phyloP scores from a whole-genome alignment of 1,140 invertebrate species.

The Microplitis mediator region DNA sequence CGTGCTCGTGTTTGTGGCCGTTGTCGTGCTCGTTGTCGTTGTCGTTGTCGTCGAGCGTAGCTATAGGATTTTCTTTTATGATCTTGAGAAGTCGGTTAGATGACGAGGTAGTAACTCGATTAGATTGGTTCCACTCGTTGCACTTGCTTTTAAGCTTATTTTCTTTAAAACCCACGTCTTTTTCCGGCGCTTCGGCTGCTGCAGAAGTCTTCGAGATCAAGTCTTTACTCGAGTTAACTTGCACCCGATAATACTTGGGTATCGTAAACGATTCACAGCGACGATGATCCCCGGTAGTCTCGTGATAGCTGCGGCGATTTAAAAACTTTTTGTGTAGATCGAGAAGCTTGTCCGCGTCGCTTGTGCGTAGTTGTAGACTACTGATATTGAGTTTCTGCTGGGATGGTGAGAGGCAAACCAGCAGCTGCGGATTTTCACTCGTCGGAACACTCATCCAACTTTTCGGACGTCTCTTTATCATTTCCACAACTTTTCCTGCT shows the following conservation, averaged over 20 bases:
- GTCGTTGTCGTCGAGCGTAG: background rate
- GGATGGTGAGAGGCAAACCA: slow-evolving; percentile 74
- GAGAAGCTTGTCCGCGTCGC: slow-evolving; percentile 64
- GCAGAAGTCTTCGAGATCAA: background rate
- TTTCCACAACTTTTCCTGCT: slow-evolving; percentile 4
- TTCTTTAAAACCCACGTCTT: slow-evolving; percentile 14
- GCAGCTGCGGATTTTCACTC: slow-evolving; percentile 63
- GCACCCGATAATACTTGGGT: slow-evolving; percentile 45
- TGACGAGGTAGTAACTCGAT: background rate
- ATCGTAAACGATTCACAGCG: slow-evolving; percentile 37
- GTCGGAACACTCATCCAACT: slow-evolving; percentile 68
- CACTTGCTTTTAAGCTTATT: background rate
- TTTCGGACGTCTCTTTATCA: slow-evolving; percentile 54
- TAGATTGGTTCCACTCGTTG: slow-evolving; percentile 27
- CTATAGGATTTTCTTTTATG: slow-evolving; percentile 58
- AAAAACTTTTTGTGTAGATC: slow-evolving; percentile 73
- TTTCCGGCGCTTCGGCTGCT: background rate
- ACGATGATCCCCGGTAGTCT: slow-evolving; percentile 39
- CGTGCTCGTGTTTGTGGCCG: background rate
- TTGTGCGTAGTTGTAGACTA: slow-evolving; percentile 56
- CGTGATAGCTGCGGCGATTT: slow-evolving; percentile 67
- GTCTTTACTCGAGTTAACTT: slow-evolving; percentile 18
- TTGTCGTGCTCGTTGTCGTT: too few relatives aligned
- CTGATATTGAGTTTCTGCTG: slow-evolving; percentile 60
- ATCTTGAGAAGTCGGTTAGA: slow-evolving; percentile 63